Evolutionary conservation across 2,113 vertebrate species (phyloP).

Genomic region (Misgurnus anguillicaudatus): DNA sequence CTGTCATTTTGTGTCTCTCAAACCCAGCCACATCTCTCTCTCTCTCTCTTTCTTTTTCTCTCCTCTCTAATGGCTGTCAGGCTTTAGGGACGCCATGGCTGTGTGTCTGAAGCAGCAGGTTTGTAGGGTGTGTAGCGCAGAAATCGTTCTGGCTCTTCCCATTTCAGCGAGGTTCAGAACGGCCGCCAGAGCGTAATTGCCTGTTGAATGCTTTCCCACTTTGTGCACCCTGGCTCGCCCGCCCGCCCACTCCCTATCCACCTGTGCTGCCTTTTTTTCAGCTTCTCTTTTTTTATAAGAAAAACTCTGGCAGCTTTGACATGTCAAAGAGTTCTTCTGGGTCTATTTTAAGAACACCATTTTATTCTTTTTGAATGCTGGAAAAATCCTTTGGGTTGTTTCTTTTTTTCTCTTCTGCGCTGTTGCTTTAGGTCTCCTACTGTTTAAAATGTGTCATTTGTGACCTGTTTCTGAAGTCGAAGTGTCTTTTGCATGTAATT

Average conservation of each 20-base stretch:
- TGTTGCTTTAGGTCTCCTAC: not conserved
- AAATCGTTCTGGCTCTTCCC: conserved; percentile 51
- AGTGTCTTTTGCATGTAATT: conserved; percentile 5
- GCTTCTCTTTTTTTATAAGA: conserved; percentile 32
- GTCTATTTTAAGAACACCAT: conserved; percentile 46
- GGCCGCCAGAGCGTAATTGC: conserved; percentile 46
- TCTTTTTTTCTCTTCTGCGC: conserved; percentile 35
- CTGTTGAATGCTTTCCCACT: conserved; percentile 45
- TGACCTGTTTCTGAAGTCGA: not conserved
- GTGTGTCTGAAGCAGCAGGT: conserved; percentile 54
- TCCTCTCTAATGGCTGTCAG: conserved; percentile 59
- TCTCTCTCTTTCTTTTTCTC: conserved; percentile 40
- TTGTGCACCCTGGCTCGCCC: conserved; percentile 25
- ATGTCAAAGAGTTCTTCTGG: conserved; percentile 31
- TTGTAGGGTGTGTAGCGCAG: conserved; percentile 42
- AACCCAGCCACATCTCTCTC: conserved; percentile 16
- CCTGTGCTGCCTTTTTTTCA: conserved; percentile 35
- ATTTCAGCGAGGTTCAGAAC: conserved; percentile 48
- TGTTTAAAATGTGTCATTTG: conserved; percentile 28
- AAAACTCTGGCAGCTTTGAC: conserved; percentile 35
- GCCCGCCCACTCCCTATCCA: conserved; percentile 36
- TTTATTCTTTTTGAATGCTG: conserved; percentile 31
- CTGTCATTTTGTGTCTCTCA: conserved; percentile 36
- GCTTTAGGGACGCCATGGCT: conserved; percentile 53
- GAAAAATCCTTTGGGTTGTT: conserved; percentile 1